Base-by-base conservation (phyloP, 2,113 vertebrate genomes). In the Rhadina sibilatrix region DNA sequence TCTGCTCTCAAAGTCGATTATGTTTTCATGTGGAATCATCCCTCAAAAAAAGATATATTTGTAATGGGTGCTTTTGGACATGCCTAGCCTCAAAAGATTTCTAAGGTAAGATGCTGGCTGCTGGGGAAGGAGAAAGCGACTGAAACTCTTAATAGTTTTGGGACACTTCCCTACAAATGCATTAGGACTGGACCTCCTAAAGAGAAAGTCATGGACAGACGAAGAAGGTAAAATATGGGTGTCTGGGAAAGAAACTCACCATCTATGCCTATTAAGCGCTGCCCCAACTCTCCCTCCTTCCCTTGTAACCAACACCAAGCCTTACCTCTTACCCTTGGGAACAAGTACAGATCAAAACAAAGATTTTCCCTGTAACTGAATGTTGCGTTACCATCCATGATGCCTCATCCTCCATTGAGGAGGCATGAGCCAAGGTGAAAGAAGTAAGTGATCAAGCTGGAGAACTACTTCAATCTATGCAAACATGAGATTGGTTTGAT, bases 131-230 rank as follows among this genome's bases (percentile, higher is more conserved):
- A 57, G 30, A 35, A 50, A 76, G 31, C 0, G 0, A 49, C 6
- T 30, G 12, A 31, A 66, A 76, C 42, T 33, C 28, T n/a, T n/a
- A 12, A n/a, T 24, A n/a, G 12, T 54, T 85, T 21, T 42, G 27
- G 25, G 31, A 42, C 7, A 76, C 37, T 59, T 50, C 14, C 31
- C 4, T 35, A 25, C 35, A 57, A 31, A 50, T 17, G 30, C 59
- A 35, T 30, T 42, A 42, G 35, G 16, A 31, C 44, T 42, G 22
- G 11, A 50, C 17, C 16, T 31, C 17, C 25, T 35, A 5, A 65
- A 65, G 7, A 18, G 30, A 35, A 66, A 66, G 20, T 17, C 0
- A 0, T 9, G 44, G 52, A 42, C 21, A 30, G 31, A 66, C 2
- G 2, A 57, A n/a, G 30, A 65, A 57, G 35, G 30, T 24, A 57